Base-by-base conservation (phyloP, 2,113 vertebrate species). In the Daubentonia madagascariensis region DNA sequence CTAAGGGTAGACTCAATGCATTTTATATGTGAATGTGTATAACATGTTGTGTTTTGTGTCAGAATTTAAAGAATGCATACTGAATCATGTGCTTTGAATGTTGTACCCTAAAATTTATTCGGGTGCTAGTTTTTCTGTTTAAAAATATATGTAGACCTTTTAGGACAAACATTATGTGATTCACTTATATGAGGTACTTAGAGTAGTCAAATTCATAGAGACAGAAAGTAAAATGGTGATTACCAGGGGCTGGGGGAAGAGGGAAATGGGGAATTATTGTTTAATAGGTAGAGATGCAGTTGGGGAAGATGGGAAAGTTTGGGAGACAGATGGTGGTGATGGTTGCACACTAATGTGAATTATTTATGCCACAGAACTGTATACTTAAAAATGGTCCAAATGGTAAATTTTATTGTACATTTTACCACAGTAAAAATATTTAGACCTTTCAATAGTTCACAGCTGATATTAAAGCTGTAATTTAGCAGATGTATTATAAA, bases 101-200 rank as follows among this genome's bases (percentile, higher is more conserved):
- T 75, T 10, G 17, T 78, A 43, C 10, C 32, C 80, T 94, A 76
- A 65, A 76, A 18, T 94, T 48, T 54, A 73, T 75, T 80, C 83
- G 73, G 80, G 23, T 78, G 18, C n/a, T 85, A 16, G 25, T 94
- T 95, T 89, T 57, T 97, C 14, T 93, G 20, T 85, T 85, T 93
- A 18, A 76, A 95, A 89, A 78, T 84, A 84, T 73, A 85, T 43
- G 54, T 91, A 89, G 78, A 54, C n/a, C n/a, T 93, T 72, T 93
- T 67, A 85, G 52, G 85, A 88, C 25, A 91, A 73, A 73, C 57
- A 18, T 37, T 76, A 0, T 43, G 8, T 92, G 75, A 61, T 57
- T 23, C 14, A 85, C 32, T 91, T 91, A 45, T 20, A 43, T 16
- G 37, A 75, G 17, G 28, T 80, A 18, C 8, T 32, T 70, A 43